These are phyloP conservation scores for Prochilodus magdalenae DNA, from an alignment of 2,113 vertebrate species.

Conservation along the genomic window DNA sequence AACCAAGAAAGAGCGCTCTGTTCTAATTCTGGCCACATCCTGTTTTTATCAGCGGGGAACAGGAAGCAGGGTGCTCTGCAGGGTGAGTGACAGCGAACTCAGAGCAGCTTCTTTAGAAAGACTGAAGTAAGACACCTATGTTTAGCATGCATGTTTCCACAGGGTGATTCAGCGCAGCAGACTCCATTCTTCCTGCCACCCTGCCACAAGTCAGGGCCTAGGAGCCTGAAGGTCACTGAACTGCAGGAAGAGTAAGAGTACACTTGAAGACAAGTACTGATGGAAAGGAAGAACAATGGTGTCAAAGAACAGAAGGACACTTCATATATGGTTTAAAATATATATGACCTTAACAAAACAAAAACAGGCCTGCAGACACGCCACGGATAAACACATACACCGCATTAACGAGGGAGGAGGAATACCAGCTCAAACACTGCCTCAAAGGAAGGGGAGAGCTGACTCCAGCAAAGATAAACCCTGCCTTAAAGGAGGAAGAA, in stretches of 20 bases:
- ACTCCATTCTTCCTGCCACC: neutral
- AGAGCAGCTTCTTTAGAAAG: neutral
- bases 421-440: too few relatives aligned
- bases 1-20: neutral
- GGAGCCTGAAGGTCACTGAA: neutral
- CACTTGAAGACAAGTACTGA: too few relatives aligned
- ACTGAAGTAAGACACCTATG: neutral
- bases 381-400: too few relatives aligned
- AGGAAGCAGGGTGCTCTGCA: neutral
- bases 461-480: neutral
- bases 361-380: too few relatives aligned
- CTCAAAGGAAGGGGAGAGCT: neutral
- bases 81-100: neutral
- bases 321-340: too few relatives aligned
- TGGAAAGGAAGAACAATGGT: too few relatives aligned
- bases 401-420: too few relatives aligned
- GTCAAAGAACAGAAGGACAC: too few relatives aligned
- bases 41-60: neutral
- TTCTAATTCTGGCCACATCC: neutral
- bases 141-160: neutral
- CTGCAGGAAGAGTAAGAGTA: neutral
- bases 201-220: neutral
- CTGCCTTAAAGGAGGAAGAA: neutral
- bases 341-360: too few relatives aligned
- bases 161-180: neutral